Percentiles rank a stretch among this genome's conserved stretches.
Evolutionary conservation across 2,888 invertebrate species (phyloP).

Genomic region (Sminthurides aquaticus): DNA sequence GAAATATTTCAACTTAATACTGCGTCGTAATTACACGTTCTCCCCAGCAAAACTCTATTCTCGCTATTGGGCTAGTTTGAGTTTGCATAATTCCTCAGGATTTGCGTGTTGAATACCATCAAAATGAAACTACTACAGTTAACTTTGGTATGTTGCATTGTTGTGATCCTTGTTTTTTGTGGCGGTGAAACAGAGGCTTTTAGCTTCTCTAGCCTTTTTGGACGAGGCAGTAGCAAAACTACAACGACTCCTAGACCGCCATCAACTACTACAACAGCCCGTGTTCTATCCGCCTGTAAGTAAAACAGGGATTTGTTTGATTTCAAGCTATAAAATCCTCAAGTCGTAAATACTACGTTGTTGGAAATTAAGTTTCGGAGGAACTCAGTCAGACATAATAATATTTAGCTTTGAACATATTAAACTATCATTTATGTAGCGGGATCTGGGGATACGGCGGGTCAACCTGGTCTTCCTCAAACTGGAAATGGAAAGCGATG

Average conservation of each 20-base stretch:
- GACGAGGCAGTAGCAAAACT: not conserved
- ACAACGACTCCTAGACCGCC: not conserved
- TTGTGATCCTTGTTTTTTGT: not conserved
- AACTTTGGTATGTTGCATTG: too few relatives aligned
- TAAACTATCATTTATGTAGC: not conserved
- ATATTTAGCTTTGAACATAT: not conserved
- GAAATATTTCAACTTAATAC: too few relatives aligned
- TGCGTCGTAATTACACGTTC: not conserved
- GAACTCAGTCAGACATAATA: not conserved
- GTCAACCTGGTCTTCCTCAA: slow-evolving; percentile 6
- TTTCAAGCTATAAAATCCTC: not conserved
- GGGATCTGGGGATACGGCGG: not conserved
- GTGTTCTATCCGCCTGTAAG: not conserved
- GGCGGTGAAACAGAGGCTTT: not conserved
- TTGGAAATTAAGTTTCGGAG: not conserved
- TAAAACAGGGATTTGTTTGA: not conserved
- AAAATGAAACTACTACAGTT: too few relatives aligned
- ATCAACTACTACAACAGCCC: not conserved
- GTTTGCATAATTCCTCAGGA: not conserved
- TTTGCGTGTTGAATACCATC: too few relatives aligned
- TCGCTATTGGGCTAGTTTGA: not conserved
- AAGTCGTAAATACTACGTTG: not conserved
- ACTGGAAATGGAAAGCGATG: slow-evolving; percentile 9
- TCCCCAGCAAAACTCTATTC: not conserved
- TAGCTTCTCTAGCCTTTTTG: not conserved